Evolutionary conservation across 2,888 invertebrate genomes (phyloP), one percentile per base, ranked within the genome.

Genomic region (Eupithecia subfuscata): DNA sequence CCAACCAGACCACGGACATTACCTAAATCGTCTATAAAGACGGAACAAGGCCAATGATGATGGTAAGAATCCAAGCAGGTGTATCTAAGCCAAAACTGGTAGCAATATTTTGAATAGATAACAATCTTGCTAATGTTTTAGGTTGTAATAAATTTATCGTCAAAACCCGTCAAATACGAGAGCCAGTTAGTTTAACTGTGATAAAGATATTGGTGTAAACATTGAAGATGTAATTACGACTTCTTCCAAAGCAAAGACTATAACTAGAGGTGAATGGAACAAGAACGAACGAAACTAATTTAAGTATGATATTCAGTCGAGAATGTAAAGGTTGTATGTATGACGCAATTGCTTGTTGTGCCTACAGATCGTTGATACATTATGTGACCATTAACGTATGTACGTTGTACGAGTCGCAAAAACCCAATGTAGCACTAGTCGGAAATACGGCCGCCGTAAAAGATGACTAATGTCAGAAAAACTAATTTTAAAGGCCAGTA

Each of bases 391-490:
- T 60, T 25, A 60, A 5, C 60, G 56, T 56, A 56, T 22, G 56
- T 22, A 56, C 56, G 22, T n/a, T 52, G 22, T 22, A 56, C 9
- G 11, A 9, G 56, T n/a, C 14, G 74, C 79, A 80, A 82, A 81
- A 81, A 72, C 40, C 12, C 70, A 25, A 74, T 71, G 75, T 79
- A 70, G 63, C 77, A 8, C 9, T 48, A 43, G 75, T 79, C 79
- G 74, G 64, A 78, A 79, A 75, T 18, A 64, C 63, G 34, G 34
- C 69, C 75, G 70, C 56, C 76, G 70, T 79, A 79, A 80, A 79
- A 76, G 71, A 70, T 75, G 76, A 74, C 69, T 81, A 79, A 79
- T 79, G 69, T 48, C 37, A 48, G 74, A 81, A 81, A 83, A 80
- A 82, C 63, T 70, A 80, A 78, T 80, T 76, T 76, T 78, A 70